Base-by-base conservation (phyloP, 2,888 invertebrate species). In the Hylaea fasciaria region DNA sequence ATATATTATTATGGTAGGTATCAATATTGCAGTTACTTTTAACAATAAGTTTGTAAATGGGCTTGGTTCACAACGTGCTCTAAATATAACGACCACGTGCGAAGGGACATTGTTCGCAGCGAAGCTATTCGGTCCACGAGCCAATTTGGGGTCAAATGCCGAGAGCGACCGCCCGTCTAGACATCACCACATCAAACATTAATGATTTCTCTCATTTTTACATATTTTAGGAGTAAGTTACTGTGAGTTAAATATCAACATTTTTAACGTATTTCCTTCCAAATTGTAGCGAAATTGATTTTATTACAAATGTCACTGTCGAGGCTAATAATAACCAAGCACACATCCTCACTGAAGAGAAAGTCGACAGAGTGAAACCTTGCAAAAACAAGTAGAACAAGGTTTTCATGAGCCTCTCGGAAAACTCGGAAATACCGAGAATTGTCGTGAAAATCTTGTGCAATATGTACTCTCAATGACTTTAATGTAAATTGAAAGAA, bases 41-140 rank as follows among this genome's bases (percentile, higher is more conserved):
- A 3, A 22, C 2, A 22, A 22, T 22, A 2, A 5, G n/a, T 10
- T 4, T n/a, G 12, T 5, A 0, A 10, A 1, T 37, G n/a, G 37
- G n/a, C 12, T 37, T 37, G 37, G 37, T n/a, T 37, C 12, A 37
- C 37, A 37, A 74, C 76, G 70, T 74, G 74, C 62, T 82, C 81
- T 84, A 85, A 80, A 82, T 83, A 75, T 84, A 85, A 69, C 66
- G 57, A 80, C 85, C 91, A 90, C 90, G 90, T 89, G 89, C 77
- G 74, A 70, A 80, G 81, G 83, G 81, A 85, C 85, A 83, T 75
- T 80, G 83, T 80, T 79, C 82, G 71, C 69, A 56, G 54, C 70
- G 68, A 10, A 1, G 37, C 40, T 29, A 39, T 47, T 52, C 56
- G 29, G 51, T 47, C 51, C 74, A 69, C 73, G 77, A 80, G 73